Evolutionary conservation across 2,888 invertebrate species (phyloP).

Genomic region (Theodoxus fluviatilis): DNA sequence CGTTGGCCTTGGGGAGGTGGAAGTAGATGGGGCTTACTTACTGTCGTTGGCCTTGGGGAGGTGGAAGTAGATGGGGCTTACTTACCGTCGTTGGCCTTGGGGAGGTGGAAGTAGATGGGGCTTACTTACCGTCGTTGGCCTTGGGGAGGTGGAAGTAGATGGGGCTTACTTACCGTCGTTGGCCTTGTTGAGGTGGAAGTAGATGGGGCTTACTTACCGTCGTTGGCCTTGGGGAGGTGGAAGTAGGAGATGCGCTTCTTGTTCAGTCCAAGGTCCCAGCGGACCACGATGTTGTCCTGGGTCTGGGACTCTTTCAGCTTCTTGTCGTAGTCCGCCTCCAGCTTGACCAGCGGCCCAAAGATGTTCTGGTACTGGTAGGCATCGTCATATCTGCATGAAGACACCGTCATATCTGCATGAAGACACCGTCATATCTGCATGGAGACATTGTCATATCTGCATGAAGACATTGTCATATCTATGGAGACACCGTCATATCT

Average conservation of each 20-base stretch:
- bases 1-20: no score
- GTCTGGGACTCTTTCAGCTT: conserved; percentile 97
- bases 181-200: no score
- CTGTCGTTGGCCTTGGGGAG: no score
- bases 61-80: no score
- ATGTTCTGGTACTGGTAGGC: conserved; percentile 99
- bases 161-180: no score
- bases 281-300: conserved; percentile 95
- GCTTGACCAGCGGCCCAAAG: conserved; percentile 93
- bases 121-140: no score
- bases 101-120: no score
- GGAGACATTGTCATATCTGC: neutral
- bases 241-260: conserved; percentile 98
- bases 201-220: conserved; percentile 72
- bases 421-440: neutral
- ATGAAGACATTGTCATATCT: no score
- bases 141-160: no score
- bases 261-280: conserved; percentile 98
- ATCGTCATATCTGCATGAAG: conserved; percentile 84
- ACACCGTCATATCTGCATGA: neutral
- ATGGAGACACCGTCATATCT: neutral
- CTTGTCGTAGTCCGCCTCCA: conserved; percentile 98
- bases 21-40: no score
- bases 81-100: no score
- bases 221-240: conserved; percentile 94